These are phyloP conservation scores for Thalassarche chlororhynchos DNA, from an alignment of 2,113 vertebrate species.

Conservation along the genomic window DNA sequence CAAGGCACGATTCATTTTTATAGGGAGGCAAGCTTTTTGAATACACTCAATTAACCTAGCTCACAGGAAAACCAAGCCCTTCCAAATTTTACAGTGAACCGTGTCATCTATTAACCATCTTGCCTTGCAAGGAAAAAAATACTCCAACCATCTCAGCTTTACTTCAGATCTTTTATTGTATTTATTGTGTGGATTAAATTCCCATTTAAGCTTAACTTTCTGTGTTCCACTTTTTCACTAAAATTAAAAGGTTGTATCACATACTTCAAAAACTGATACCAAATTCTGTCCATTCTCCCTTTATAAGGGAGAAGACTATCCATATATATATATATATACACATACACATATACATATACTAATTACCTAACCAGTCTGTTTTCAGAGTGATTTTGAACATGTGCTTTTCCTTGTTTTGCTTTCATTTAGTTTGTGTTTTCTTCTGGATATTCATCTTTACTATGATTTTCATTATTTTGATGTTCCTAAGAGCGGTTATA, in stretches of 20 bases:
- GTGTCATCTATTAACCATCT: background rate
- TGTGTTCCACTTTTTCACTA: background rate
- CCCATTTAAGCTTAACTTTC: background rate
- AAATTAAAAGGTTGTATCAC: background rate
- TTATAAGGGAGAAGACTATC: background rate
- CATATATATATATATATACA: background rate
- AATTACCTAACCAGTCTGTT: background rate
- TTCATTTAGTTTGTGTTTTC: background rate
- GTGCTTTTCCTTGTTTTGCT: background rate
- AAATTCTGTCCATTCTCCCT: background rate
- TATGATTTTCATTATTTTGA: background rate
- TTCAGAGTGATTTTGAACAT: background rate
- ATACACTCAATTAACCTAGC: background rate
- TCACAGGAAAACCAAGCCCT: background rate
- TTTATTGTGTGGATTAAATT: background rate
- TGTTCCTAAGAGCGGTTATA: background rate
- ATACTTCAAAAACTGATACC: background rate
- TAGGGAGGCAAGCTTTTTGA: background rate
- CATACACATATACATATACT: background rate
- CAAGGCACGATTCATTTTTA: background rate
- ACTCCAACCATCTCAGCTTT: background rate
- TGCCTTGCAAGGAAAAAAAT: background rate
- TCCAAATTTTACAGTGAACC: background rate
- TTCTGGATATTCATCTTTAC: background rate
- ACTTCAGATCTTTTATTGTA: background rate